phyloP scores from a whole-genome alignment of 2,113 vertebrate genomes.

The Colistium nudipinnis region DNA sequence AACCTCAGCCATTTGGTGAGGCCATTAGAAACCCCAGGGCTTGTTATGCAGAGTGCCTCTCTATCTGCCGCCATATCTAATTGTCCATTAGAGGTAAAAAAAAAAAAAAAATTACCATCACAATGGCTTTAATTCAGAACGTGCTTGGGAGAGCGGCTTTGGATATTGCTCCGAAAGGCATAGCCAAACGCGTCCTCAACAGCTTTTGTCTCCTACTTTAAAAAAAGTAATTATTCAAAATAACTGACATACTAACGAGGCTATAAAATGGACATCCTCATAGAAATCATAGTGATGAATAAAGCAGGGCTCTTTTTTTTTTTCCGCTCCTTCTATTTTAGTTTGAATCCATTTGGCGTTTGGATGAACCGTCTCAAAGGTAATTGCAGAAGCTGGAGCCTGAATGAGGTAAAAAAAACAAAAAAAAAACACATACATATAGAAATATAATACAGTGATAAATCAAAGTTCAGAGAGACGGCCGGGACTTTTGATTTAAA shows the following conservation, averaged over 20 bases:
- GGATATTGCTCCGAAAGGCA: slow-evolving; percentile 55
- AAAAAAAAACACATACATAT: too few species aligned
- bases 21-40: slow-evolving; percentile 71
- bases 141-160: slow-evolving; percentile 56
- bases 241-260: slow-evolving; percentile 55
- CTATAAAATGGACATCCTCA: slow-evolving; percentile 25
- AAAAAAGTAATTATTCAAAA: slow-evolving; percentile 27
- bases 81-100: slow-evolving; percentile 77
- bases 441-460: not conserved
- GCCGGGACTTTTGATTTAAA: slow-evolving; percentile 27
- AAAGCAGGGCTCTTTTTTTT: slow-evolving; percentile 1
- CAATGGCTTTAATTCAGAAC: slow-evolving; percentile 65
- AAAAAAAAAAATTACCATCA: slow-evolving; percentile 77
- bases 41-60: slow-evolving; percentile 57
- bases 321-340: slow-evolving; percentile 20
- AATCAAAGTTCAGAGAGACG: slow-evolving; percentile 16
- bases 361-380: slow-evolving; percentile 22
- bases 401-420: not conserved
- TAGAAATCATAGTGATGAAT: slow-evolving; percentile 42
- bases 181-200: slow-evolving; percentile 42
- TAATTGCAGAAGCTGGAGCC: slow-evolving; percentile 4
- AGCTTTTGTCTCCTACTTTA: slow-evolving; percentile 54
- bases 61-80: slow-evolving; percentile 75
- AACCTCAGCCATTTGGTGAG: slow-evolving; percentile 47
- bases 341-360: slow-evolving; percentile 37